Evolutionary conservation across 53 echinoderm and acorn worm species (phyloP).

Genomic region (Mesocentrotus franciscanus): DNA sequence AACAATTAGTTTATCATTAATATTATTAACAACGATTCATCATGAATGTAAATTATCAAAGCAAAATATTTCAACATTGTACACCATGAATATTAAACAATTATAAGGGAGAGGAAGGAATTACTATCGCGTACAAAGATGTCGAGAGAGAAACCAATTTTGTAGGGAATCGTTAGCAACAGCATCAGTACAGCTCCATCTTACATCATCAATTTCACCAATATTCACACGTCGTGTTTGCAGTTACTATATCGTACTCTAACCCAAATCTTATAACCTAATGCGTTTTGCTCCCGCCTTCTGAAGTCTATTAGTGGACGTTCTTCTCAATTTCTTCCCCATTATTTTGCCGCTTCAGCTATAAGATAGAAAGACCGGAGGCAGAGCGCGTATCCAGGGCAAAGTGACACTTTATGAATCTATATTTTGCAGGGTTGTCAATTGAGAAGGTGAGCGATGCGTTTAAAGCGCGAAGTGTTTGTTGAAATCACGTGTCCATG

Average conservation of each 20-base stretch:
- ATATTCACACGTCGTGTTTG: conserved; percentile 1
- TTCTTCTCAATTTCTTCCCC: conserved; percentile 40
- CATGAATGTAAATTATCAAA: too few relatives aligned
- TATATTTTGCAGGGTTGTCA: conserved; percentile 1
- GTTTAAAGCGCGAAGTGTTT: not conserved
- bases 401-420: conserved; percentile 16
- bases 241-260: not conserved
- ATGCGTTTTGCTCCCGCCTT: conserved; percentile 8
- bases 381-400: conserved; percentile 7
- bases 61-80: too few relatives aligned
- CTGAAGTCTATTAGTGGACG: not conserved
- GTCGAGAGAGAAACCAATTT: not conserved
- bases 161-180: not conserved
- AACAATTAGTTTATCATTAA: too few relatives aligned
- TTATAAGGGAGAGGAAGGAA: too few relatives aligned
- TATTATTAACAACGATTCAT: too few relatives aligned
- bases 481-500: not conserved
- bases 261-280: not conserved
- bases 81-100: too few relatives aligned
- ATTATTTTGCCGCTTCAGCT: not conserved
- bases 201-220: not conserved
- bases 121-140: not conserved
- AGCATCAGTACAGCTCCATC: not conserved
- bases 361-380: not conserved
- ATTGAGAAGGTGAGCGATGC: not conserved